A percentile compares a stretch with the other conserved stretches of the same genome.
Conservation (phyloP, 2,888 invertebrate genomes). For the Nomada lathburiana region DNA sequence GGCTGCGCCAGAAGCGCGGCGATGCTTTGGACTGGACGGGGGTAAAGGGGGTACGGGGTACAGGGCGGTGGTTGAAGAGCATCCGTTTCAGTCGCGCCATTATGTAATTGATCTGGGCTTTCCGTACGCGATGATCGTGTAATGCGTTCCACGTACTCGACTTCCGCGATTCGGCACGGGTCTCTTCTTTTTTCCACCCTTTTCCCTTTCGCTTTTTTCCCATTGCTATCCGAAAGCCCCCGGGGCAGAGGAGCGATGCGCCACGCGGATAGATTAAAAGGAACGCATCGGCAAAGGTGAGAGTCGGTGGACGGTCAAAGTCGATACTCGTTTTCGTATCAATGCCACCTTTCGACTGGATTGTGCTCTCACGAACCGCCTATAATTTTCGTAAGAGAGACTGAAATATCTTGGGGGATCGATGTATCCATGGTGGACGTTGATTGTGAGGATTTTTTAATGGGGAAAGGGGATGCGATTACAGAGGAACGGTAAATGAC, state of each 20-base stretch:
- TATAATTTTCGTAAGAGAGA: slow-evolving; percentile 26
- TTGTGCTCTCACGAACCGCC: neutral
- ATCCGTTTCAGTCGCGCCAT: slow-evolving; percentile 80
- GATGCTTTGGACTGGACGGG: slow-evolving; percentile 41
- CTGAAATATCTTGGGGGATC: neutral
- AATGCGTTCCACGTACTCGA: slow-evolving; percentile 70
- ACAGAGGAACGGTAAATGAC: no score
- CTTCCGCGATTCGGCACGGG: slow-evolving; percentile 59
- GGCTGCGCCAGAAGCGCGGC: slow-evolving; percentile 62
- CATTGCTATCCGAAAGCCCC: slow-evolving; percentile 45
- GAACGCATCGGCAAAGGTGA: slow-evolving; percentile 52
- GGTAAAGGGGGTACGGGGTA: slow-evolving; percentile 66
- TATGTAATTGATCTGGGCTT: slow-evolving; percentile 82
- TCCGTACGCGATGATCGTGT: slow-evolving; percentile 76
- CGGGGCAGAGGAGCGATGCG: slow-evolving; percentile 44
- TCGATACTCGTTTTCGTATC: slow-evolving; percentile 54
- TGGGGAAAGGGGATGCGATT: no score
- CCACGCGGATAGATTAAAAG: slow-evolving; percentile 57
- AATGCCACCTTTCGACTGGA: slow-evolving; percentile 21
- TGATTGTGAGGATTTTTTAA: neutral
- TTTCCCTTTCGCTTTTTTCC: neutral
- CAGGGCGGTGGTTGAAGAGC: slow-evolving; percentile 72
- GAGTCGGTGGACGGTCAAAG: slow-evolving; percentile 50
- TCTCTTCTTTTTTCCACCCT: slow-evolving; percentile 3
- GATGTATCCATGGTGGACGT: neutral